phyloP scores from a whole-genome alignment of 92 coral and sea anemone genomes.

The Phenganax stokvisi region DNA sequence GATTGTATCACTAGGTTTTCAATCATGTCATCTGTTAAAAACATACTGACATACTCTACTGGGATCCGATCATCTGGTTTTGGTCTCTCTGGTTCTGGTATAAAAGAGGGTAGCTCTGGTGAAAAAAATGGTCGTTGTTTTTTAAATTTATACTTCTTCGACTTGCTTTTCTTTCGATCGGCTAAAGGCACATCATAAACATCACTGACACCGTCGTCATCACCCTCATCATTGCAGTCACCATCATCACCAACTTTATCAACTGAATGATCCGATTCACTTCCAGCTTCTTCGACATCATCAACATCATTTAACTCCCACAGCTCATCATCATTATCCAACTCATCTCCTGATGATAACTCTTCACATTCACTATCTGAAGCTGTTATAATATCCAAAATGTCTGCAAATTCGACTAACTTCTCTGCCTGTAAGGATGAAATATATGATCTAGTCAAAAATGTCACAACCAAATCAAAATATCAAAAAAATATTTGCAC shows the following conservation, averaged over 20 bases:
- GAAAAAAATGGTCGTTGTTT: background rate
- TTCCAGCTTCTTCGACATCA: no score
- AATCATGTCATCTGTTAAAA: conserved; percentile 11
- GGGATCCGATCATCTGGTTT: background rate
- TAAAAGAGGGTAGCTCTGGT: conserved; percentile 3
- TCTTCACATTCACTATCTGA: background rate
- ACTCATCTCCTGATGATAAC: conserved; percentile 6
- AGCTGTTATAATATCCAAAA: background rate
- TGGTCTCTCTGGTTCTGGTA: background rate
- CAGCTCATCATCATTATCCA: background rate
- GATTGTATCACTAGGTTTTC: conserved; percentile 2
- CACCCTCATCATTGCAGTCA: background rate
- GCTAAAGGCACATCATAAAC: background rate
- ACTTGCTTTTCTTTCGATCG: background rate
- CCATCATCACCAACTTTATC: no score
- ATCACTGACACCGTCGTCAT: background rate
- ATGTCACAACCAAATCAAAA: background rate
- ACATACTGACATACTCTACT: conserved; percentile 4
- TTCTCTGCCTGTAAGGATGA: background rate
- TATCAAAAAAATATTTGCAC: background rate
- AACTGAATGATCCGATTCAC: no score
- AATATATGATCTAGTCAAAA: background rate
- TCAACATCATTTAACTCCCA: background rate
- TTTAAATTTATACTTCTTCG: background rate
- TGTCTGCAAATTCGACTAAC: background rate